Evolutionary conservation across 2,797 vertebrate species (phyloP), one percentile per base, ranked within the genome.

Genomic region (Labeo calbasu): DNA sequence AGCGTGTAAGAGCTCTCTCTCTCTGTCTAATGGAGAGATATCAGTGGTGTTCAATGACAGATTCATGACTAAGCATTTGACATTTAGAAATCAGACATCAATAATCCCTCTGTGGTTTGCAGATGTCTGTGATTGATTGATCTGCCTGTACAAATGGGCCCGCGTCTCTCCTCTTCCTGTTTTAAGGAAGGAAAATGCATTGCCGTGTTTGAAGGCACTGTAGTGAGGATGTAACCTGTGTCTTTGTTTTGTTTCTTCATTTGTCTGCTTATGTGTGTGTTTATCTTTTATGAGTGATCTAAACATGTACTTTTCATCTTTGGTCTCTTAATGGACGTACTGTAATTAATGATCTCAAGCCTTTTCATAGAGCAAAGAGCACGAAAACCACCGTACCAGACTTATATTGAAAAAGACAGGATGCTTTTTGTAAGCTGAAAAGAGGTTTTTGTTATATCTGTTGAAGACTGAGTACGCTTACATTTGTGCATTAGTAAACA

Each of bases 81-180:
- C 82, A 83, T 83, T 77, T 77, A 13, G 57, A 57, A 83, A 83
- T 83, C 73, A 77, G 73, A 77, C 82, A 83, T 68, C 63, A 77
- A 83, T 77, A 83, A 83, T 68, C 72, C 81, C 81, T 55, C 81
- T 55, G 81, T 76, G 72, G 72, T 68, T 77, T 46, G 72, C 32
- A 77, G 63, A 83, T 83, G 82, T 77, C 23, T 83, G 32, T 43
- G 51, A 77, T 83, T 83, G 82, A 83, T 83, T 83, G n/a, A 83
- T 83, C 36, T 57, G 36, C 51, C 63, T 83, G 57, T 83, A 68
- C 81, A 83, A 68, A 83, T 76, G 70, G 70, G 11, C 21, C 70
- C 3, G 15, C 2, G 0, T 75, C 70, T 32, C 46, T 40, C 59
- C 59, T 50, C 28, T 75, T 82, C 46, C 59, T 32, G 61, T 77